Evolutionary conservation across 2,113 vertebrate genomes (phyloP).

Genomic region (Sorex araneus): DNA sequence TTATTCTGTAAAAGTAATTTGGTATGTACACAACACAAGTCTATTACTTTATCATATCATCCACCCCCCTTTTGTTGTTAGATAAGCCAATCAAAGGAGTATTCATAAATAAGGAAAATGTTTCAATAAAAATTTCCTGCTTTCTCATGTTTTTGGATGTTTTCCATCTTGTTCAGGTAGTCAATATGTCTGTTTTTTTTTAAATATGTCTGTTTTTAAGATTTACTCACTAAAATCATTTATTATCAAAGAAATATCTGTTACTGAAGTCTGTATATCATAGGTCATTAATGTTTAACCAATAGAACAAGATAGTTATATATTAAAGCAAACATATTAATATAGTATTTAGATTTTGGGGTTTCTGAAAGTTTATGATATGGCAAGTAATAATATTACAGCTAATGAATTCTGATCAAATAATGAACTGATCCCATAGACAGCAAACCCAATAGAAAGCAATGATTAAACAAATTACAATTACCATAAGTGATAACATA

Average conservation of each 20-base stretch:
- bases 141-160: neutral
- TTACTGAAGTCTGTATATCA: neutral
- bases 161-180: neutral
- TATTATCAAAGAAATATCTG: neutral
- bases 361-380: too few relatives aligned
- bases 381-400: too few relatives aligned
- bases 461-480: too few relatives aligned
- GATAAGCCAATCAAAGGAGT: neutral
- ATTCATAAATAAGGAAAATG: neutral
- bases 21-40: neutral
- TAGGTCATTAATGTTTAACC: neutral
- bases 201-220: too few relatives aligned
- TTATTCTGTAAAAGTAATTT: neutral
- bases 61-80: neutral
- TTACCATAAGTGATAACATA: too few relatives aligned
- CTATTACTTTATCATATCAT: neutral
- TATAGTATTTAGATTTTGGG: too few relatives aligned
- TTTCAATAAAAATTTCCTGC: neutral
- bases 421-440: too few relatives aligned
- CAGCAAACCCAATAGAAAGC: too few relatives aligned
- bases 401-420: too few relatives aligned
- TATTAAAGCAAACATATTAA: too few relatives aligned
- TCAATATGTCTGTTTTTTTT: too few relatives aligned
- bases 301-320: neutral
- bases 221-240: neutral